Percentiles rank a stretch among this genome's conserved stretches.
These are phyloP conservation scores for Eupithecia vulgata DNA, from an alignment of 2,888 invertebrate genomes.

Conservation along the genomic window DNA sequence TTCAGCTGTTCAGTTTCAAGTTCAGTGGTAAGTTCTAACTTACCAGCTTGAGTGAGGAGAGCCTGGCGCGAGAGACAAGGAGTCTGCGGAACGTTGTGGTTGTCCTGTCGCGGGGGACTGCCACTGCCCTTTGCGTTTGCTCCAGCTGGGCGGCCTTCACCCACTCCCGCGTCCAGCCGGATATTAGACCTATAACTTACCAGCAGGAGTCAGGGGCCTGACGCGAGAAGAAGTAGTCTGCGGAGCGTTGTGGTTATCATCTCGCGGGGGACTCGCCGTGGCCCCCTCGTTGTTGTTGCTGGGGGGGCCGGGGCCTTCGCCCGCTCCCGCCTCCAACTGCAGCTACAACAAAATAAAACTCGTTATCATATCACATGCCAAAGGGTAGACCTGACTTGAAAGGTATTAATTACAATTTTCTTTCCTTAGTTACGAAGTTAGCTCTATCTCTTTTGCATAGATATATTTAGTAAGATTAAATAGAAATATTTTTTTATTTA, in stretches of 20 bases:
- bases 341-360: slow-evolving; percentile 56
- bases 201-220: slow-evolving; percentile 83
- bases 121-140: too few relatives aligned
- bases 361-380: neutral
- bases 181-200: slow-evolving; percentile 54
- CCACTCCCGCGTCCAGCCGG: neutral
- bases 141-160: too few relatives aligned
- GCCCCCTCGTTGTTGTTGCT: slow-evolving; percentile 77
- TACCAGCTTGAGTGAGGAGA: too few relatives aligned
- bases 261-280: slow-evolving; percentile 69
- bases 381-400: neutral
- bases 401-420: too few relatives aligned
- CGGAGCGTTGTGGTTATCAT: slow-evolving; percentile 79
- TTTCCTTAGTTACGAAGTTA: neutral
- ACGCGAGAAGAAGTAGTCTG: slow-evolving; percentile 64
- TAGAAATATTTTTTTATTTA: too few relatives aligned
- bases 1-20: too few relatives aligned
- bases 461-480: too few relatives aligned
- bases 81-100: too few relatives aligned
- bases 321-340: slow-evolving; percentile 73
- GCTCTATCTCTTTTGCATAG: too few relatives aligned
- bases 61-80: too few relatives aligned
- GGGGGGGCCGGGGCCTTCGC: slow-evolving; percentile 77
- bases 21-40: too few relatives aligned
- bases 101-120: too few relatives aligned